phyloP scores from a whole-genome alignment of 2,888 invertebrate species.

The Lucinisca nassula region DNA sequence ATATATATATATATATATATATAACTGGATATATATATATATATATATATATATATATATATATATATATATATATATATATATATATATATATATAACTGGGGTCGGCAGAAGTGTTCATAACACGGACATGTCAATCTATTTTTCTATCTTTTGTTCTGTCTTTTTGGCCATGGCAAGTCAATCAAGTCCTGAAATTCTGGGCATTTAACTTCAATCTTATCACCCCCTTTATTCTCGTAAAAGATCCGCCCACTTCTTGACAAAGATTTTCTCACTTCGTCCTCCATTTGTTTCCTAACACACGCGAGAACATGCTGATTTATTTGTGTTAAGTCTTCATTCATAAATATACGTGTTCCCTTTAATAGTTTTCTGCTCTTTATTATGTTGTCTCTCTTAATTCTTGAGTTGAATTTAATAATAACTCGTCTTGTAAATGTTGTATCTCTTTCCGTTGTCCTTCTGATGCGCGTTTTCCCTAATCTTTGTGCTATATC shows the following conservation, averaged over 20 bases:
- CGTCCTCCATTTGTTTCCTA: background rate
- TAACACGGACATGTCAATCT: no score
- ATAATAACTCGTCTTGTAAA: background rate
- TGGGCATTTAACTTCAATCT: background rate
- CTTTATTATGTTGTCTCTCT: background rate
- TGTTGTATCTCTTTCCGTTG: background rate
- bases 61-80: no score
- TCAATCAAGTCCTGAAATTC: background rate
- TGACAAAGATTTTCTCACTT: background rate
- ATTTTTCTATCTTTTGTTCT: no score
- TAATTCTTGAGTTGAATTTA: background rate
- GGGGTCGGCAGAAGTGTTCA: no score
- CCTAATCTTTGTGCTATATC: no score
- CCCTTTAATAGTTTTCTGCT: background rate
- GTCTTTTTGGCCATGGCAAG: background rate
- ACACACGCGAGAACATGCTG: background rate
- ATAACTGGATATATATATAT: no score
- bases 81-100: no score
- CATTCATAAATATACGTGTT: background rate
- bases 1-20: no score
- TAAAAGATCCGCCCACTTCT: background rate
- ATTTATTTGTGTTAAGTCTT: background rate
- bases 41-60: no score
- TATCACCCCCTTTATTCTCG: background rate
- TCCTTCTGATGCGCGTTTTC: background rate